Evolutionary conservation across 2,113 vertebrate species (phyloP).

Genomic region (Mola mola): DNA sequence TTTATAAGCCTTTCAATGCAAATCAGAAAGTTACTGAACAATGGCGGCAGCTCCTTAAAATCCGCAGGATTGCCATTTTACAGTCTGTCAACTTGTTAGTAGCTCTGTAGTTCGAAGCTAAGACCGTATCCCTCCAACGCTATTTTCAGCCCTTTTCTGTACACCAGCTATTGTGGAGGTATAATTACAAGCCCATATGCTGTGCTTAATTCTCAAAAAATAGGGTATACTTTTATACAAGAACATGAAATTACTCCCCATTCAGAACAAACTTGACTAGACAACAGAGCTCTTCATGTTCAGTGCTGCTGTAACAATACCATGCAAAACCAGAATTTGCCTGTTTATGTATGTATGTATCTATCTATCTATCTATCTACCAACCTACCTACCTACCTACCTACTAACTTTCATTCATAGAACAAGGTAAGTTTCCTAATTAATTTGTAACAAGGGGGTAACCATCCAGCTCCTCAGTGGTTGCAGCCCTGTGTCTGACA

Average conservation of each 20-base stretch:
- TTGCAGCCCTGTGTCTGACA: constrained; percentile 55
- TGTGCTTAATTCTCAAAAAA: constrained; percentile 87
- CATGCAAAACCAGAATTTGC: too few species aligned
- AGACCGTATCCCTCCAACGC: constrained; percentile 81
- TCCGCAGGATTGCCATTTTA: constrained; percentile 79
- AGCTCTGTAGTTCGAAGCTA: constrained; percentile 76
- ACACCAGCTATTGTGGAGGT: constrained; percentile 81
- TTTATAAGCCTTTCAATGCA: constrained; percentile 67
- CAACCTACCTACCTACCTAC: too few species aligned
- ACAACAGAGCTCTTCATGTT: constrained; percentile 47
- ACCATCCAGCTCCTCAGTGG: constrained; percentile 55
- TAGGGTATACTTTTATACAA: constrained; percentile 82
- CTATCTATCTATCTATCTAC: too few species aligned
- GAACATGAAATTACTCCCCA: constrained; percentile 78
- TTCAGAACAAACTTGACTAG: constrained; percentile 68
- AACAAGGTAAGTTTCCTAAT: constrained; percentile 47
- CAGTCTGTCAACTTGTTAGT: constrained; percentile 72
- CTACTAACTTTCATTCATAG: constrained; percentile 37
- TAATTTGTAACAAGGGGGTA: constrained; percentile 23
- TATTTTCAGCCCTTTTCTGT: constrained; percentile 81
- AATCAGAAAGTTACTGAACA: constrained; percentile 78
- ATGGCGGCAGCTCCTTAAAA: constrained; percentile 68
- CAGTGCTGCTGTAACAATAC: too few species aligned
- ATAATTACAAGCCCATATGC: constrained; percentile 83
- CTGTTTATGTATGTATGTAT: too few species aligned